Base-by-base conservation (phyloP, 2,888 invertebrate species). In the Polymixis lichenea region DNA sequence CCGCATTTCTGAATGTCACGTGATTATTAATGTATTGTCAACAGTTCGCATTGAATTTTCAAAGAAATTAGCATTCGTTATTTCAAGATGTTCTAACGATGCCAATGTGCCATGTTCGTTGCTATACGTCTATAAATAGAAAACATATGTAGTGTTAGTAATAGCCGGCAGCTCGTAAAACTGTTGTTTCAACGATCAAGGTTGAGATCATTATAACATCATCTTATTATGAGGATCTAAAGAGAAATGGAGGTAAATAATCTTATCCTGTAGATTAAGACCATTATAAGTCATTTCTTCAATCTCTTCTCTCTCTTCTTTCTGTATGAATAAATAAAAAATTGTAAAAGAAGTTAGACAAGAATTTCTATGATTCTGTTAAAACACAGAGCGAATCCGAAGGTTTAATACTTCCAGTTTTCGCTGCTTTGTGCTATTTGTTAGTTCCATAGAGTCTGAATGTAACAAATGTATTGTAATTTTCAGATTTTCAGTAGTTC, bases 121-220 rank as follows among this genome's bases (percentile, higher is more conserved):
- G 64, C 64, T 70, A 75, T 64, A 77, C 55, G 61, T 69, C 60
- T 85, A 78, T 79, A 78, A 74, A 87, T 87, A 85, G 82, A 68
- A 68, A 87, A 80, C 85, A 84, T 76, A 81, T 86, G 86, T 73
- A 78, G 28, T 64, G 73, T 78, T 80, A 64, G 84, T 82, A 74
- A 82, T 78, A 82, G 86, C 82, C 75, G 76, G 75, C 77, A 66
- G 72, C 65, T 86, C 81, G 85, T 87, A 84, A 87, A 88, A 84
- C 84, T 84, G 78, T 83, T 83, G 86, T 85, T 86, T 75, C 58
- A 77, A 78, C 71, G 77, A 86, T 88, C 87, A 91, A 90, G 90
- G 90, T 88, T 82, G 58, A 78, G 69, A 75, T 77, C 38, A 75
- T 79, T 81, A 72, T 77, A 62, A 19, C 46, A 66, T 67, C 51